Evolutionary conservation across 2,888 invertebrate genomes (phyloP), one percentile per base, ranked within the genome.

Genomic region (Dioctria linearis): DNA sequence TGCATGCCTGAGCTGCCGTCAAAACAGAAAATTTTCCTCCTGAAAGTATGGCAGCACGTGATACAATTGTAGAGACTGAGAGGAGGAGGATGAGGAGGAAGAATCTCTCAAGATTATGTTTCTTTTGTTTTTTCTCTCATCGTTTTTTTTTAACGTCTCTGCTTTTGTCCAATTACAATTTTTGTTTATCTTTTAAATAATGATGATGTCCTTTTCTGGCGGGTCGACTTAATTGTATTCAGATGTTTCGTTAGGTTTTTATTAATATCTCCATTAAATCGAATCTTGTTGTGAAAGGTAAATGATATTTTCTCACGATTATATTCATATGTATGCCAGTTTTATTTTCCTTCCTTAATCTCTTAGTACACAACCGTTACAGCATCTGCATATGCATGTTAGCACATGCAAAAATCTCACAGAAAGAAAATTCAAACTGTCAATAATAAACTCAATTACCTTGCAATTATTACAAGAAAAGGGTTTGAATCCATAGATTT

Each of bases 1-100:
- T 76, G 76, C 76, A 76, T 39, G 76, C 63, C 76, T 57, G 54
- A 42, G 57, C 73, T 73, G 73, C 73, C 73, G 73, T 73, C 73
- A 73, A 73, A 73, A 73, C 73, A 73, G 73, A 73, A 57, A 57
- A 54, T 54, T 42, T n/a, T 54, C 57, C 40, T 25, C 43, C 37
- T 43, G 57, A 57, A 25, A 25, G 25, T 25, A 25, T 25, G 25
- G 25, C 25, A 73, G 73, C 73, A 73, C 73, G 73, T 73, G 73
- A 59, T 59, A 73, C 57, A 73, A 73, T 73, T 13, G 67, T 9
- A 43, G 8, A 3, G 49, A 13, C 43, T 37, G 65, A 6, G 65
- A n/a, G 39, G 39, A 37, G 43, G n/a, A 25, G 67, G 46, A 6
- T n/a, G 67, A 11, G 25, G 25, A 25, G 25, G 25, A 25, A 2